phyloP scores from a whole-genome alignment of 2,113 vertebrate genomes.

The Leucoraja erinaceus region DNA sequence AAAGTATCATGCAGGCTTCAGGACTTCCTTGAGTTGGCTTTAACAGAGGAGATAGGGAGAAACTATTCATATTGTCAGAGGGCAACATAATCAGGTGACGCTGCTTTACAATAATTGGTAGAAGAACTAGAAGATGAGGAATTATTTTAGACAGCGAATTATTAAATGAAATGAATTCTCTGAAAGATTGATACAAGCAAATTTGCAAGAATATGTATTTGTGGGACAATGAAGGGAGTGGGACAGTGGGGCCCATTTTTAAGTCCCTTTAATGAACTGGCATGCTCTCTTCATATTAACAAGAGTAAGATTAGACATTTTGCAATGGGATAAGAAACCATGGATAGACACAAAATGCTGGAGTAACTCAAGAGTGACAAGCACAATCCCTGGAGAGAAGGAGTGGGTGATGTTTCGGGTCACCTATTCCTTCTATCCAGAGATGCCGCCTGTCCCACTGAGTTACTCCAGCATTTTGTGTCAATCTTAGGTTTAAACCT shows the following conservation, averaged over 20 bases:
- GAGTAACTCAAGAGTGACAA: too few species aligned
- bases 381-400: too few species aligned
- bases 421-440: too few species aligned
- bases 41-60: background rate
- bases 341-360: background rate
- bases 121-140: background rate
- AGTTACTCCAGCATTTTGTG: too few species aligned
- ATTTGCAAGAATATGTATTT: too few species aligned
- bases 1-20: too few species aligned
- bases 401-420: too few species aligned
- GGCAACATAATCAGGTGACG: background rate
- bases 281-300: background rate
- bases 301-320: background rate
- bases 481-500: too few species aligned
- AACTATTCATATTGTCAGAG: background rate
- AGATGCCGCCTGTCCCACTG: too few species aligned
- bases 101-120: background rate
- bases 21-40: background rate
- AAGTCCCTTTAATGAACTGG: background rate
- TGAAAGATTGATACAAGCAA: background rate
- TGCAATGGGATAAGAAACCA: background rate
- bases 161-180: background rate
- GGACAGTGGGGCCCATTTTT: background rate
- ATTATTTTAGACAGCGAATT: background rate
- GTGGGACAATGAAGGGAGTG: too few species aligned